Evolutionary conservation across 2,113 vertebrate species (phyloP).

Genomic region (Phalacrocorax brasilianus): DNA sequence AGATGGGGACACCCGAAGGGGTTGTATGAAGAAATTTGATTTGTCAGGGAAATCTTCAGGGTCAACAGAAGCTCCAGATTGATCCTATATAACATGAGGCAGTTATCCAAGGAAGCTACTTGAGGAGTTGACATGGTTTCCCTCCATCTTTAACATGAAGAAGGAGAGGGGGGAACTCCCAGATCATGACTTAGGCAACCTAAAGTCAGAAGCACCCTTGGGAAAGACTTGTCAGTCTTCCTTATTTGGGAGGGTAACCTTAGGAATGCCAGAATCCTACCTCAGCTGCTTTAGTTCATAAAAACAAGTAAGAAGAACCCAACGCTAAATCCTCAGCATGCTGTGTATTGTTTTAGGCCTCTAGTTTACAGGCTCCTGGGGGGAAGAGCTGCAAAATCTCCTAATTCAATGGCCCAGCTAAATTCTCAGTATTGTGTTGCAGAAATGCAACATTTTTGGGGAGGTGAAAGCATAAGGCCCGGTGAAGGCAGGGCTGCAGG

Average conservation of each 20-base stretch:
- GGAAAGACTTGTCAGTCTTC: not conserved
- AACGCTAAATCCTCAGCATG: not conserved
- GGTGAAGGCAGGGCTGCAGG: not conserved
- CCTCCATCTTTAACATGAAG: not conserved
- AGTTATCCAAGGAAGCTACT: not conserved
- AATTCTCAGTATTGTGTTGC: not conserved
- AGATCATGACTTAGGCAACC: not conserved
- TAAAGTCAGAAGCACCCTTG: not conserved
- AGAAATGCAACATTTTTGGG: not conserved
- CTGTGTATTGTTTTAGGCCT: not conserved
- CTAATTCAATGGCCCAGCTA: not conserved
- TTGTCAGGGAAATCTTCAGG: not conserved
- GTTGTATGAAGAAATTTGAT: not conserved
- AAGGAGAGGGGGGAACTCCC: not conserved
- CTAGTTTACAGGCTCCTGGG: not conserved
- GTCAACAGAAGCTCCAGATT: not conserved
- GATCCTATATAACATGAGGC: not conserved
- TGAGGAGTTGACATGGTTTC: not conserved
- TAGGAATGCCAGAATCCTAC: not conserved
- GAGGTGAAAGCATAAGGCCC: not conserved
- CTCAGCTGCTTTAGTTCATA: not conserved
- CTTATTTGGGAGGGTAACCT: not conserved
- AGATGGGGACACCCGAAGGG: not conserved
- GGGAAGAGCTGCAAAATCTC: not conserved
- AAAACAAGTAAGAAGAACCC: not conserved